Base-by-base conservation (phyloP, 2,113 vertebrate species). In the Etheostoma spectabile region DNA sequence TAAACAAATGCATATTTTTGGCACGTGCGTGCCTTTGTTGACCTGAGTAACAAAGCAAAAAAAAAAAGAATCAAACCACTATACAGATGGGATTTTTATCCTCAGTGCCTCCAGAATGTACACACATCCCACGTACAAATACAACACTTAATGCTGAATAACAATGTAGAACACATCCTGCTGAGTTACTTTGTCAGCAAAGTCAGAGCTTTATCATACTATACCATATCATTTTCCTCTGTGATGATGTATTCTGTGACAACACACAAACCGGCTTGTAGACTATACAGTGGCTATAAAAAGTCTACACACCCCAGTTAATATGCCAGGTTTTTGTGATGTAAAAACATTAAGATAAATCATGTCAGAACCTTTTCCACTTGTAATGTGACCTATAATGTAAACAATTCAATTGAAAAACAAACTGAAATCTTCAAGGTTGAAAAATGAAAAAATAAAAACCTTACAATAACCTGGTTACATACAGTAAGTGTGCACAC, bases 71-170 rank as follows among this genome's bases (percentile, higher is more conserved):
- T 71, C 33, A 1, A 15, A 13, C 30, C 45, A 38, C 24, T 2
- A 59, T 45, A 59, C 63, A 80, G 48, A 64, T 83, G 76, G 55
- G 72, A 74, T 78, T 80, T 76, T 38, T 56, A 66, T 71, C 22
- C 59, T 69, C 46, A 16, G 51, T 24, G 65, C 59, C 69, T 71
- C 8, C 30, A 55, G 68, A 63, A 48, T 77, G 14, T 22, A 27
- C n/a, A 38, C 64, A 56, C 0, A 66, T n/a, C 2, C 38, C 38
- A 59, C 59, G 24, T 57, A 18, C 46, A 14, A 65, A 59, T 4
- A 19, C 68, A 63, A 60, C 42, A 66, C 21, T 46, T 45, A 48
- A 14, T 0, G 0, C 27, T 27, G 30, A 67, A 70, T 60, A 56
- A 66, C 16, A 52, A 38, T 77, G 16, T 42, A 10, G 30, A 45